These are phyloP conservation scores for Burhinus bistriatus DNA, from an alignment of 2,113 vertebrate species.

Conservation along the genomic window DNA sequence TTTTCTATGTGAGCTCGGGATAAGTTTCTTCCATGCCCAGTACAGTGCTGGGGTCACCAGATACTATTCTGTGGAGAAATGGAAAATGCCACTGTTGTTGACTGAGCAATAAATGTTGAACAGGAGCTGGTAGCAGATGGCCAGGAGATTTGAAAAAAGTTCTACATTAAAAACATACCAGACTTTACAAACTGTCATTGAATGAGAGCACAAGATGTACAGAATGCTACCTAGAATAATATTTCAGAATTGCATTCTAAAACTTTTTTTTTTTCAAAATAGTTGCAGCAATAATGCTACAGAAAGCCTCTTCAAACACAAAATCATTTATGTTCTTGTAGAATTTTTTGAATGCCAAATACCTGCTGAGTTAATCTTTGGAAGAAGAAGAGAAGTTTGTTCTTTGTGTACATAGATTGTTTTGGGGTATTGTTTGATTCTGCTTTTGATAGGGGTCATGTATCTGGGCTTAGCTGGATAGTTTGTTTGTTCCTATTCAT, in stretches of 20 bases:
- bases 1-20: background rate
- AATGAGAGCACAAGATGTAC: background rate
- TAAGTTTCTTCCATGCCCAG: background rate
- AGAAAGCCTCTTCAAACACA: constrained; percentile 18
- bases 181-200: background rate
- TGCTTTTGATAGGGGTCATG: constrained; percentile 40
- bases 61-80: background rate
- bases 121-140: background rate
- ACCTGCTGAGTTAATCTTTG: constrained; percentile 53
- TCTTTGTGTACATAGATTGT: constrained; percentile 40
- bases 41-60: background rate
- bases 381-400: constrained; percentile 45
- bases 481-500: constrained; percentile 62
- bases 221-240: background rate
- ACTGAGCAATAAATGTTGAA: background rate
- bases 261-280: background rate
- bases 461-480: constrained; percentile 50
- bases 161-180: background rate
- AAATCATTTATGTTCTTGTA: constrained; percentile 1
- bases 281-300: background rate
- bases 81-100: background rate
- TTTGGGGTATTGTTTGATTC: constrained; percentile 61
- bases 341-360: constrained; percentile 39
- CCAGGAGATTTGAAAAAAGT: background rate
- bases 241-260: background rate